Evolutionary conservation across 92 coral and sea anemone genomes (phyloP).

Genomic region (Zoanthus solanderi): DNA sequence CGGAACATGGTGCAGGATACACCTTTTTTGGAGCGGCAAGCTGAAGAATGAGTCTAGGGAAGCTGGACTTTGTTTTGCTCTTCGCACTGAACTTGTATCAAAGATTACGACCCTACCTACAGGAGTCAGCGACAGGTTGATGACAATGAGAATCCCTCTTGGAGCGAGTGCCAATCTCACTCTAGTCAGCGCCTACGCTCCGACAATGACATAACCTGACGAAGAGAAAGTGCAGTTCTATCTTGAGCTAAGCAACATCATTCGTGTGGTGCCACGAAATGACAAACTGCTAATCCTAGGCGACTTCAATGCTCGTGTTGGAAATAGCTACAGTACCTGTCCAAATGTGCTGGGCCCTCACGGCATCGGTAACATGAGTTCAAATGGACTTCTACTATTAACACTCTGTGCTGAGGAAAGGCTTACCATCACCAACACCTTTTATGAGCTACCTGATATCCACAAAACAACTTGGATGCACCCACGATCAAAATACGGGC

Average conservation of each 20-base stretch:
- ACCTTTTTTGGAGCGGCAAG: conserved; percentile 54
- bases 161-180: conserved; percentile 14
- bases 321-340: conserved; percentile 6
- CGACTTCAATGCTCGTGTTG: conserved; percentile 58
- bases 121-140: conserved; percentile 53
- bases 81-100: conserved; percentile 27
- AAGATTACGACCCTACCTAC: conserved; percentile 36
- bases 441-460: not conserved
- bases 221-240: conserved; percentile 53
- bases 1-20: conserved; percentile 52
- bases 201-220: conserved; percentile 46
- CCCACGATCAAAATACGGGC: not conserved
- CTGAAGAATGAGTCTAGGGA: conserved; percentile 13
- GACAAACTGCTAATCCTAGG: conserved; percentile 52
- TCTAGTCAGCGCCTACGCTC: conserved; percentile 53
- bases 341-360: conserved; percentile 32
- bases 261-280: not conserved
- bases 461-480: conserved; percentile 53
- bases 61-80: conserved; percentile 54
- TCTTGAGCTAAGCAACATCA: conserved; percentile 18
- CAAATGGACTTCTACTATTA: conserved; percentile 57
- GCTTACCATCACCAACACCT: conserved; percentile 5
- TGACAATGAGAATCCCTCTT: conserved; percentile 53
- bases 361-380: conserved; percentile 44
- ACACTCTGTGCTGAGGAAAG: conserved; percentile 36